Evolutionary conservation across 2,113 vertebrate genomes (phyloP), one percentile per base, ranked within the genome.

Genomic region (Clarias magur): DNA sequence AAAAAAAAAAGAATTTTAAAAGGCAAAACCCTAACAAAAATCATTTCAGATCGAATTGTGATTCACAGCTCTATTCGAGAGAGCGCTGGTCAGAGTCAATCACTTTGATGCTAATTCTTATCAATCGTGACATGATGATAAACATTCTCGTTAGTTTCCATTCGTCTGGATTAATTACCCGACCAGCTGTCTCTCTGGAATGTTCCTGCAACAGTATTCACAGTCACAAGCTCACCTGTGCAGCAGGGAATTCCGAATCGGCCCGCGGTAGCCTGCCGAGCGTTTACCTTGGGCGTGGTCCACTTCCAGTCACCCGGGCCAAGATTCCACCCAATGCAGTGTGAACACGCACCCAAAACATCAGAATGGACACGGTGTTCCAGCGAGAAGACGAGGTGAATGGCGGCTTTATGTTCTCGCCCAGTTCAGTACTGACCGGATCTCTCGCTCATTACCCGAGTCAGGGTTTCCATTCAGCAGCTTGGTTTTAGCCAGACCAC

Each of bases 321-420:
- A 85, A 86, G 73, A 85, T 90, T 90, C 88, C 86, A 79, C 38
- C 59, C 60, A 6, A 76, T 42, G 73, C 34, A 75, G 62, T 42
- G 21, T 48, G 23, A 68, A 86, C 53, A 82, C 67, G 23, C 79
- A 76, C 19, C 38, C 57, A 63, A 65, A 38, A 25, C 67, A 23
- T 54, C 65, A 34, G n/a, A 27, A n/a, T 16, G n/a, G 38, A 19
- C 86, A 76, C 34, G 17, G 13, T 62, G 80, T 83, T 34, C 70
- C 80, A 38, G 17, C 15, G 70, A 76, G 86, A 65, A 62, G 59
- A 38, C 34, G 17, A 4, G 13, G 6, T 83, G 68, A 87, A 87
- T 87, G 27, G 54, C 30, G 57, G n/a, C 80, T 76, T 76, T 87
- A 63, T 87, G 57, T 48, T 70, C 57, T 59, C 56, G 11, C 53